Conservation (phyloP, 2,888 invertebrate species). For the Sialis fuliginosa region DNA sequence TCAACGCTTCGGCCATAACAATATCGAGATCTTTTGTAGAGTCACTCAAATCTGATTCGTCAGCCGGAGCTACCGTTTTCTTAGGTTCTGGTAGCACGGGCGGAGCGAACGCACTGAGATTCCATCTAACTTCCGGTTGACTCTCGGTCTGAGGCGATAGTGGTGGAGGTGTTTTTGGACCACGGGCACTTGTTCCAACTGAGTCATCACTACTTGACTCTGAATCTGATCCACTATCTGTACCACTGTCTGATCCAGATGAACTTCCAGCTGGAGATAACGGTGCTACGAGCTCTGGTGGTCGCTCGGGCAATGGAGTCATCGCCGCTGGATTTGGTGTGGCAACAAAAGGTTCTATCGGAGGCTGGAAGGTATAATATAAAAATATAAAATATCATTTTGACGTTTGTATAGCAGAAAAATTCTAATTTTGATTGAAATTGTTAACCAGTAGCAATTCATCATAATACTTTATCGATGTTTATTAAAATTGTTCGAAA, state of each 20-base stretch:
- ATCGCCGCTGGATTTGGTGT: slow-evolving; percentile 8
- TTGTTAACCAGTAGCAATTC: no score
- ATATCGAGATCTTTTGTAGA: slow-evolving; percentile 35
- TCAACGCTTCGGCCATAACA: slow-evolving; percentile 32
- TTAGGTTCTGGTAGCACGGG: slow-evolving; percentile 1
- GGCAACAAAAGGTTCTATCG: slow-evolving; percentile 16
- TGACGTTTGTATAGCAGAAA: no score
- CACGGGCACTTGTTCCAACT: slow-evolving; percentile 19
- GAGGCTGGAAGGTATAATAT: no score
- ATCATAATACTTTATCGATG: no score
- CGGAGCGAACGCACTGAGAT: slow-evolving; percentile 20
- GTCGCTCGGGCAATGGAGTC: slow-evolving; percentile 24
- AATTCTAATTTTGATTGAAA: no score
- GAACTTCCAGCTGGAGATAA: slow-evolving; percentile 37
- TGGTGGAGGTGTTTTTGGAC: slow-evolving; percentile 12
- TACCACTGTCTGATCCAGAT: slow-evolving; percentile 29
- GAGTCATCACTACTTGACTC: slow-evolving; percentile 34
- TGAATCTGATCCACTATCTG: slow-evolving; percentile 38
- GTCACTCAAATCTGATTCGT: slow-evolving; percentile 28
- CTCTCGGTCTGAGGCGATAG: slow-evolving; percentile 7
- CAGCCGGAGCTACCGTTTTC: slow-evolving; percentile 9
- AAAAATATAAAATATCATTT: no score
- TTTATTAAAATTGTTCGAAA: no score
- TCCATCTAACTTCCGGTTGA: slow-evolving; percentile 17
- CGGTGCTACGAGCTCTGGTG: slow-evolving; percentile 28